Conservation (phyloP, 2,113 vertebrate species). For the Herpetotheres cachinnans region DNA sequence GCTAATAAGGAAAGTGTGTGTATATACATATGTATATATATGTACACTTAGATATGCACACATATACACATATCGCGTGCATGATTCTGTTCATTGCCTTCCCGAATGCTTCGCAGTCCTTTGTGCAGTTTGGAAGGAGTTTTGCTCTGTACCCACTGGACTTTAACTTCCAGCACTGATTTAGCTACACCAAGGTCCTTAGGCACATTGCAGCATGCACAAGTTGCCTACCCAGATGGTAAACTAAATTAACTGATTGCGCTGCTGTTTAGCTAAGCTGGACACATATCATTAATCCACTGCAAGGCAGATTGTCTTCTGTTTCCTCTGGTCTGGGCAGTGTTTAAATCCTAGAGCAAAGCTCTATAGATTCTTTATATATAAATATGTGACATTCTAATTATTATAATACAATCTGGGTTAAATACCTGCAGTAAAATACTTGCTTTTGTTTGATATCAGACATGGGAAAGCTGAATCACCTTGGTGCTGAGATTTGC, state of each 20-base stretch:
- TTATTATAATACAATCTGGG: not conserved
- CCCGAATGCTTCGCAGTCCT: not conserved
- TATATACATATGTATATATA: not conserved
- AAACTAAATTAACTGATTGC: not conserved
- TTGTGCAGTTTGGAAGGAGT: not conserved
- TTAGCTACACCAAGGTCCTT: not conserved
- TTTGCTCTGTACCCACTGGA: not conserved
- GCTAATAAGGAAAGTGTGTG: not conserved
- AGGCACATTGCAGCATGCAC: not conserved
- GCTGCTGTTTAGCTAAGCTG: not conserved
- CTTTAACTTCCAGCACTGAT: not conserved
- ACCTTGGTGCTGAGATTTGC: not conserved
- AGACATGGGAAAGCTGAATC: not conserved
- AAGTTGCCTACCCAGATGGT: not conserved
- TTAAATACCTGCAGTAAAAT: not conserved
- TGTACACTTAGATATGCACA: not conserved
- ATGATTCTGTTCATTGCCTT: not conserved
- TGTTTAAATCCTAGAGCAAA: not conserved
- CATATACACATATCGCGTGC: rapidly evolving
- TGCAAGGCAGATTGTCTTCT: not conserved
- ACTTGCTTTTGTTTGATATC: not conserved
- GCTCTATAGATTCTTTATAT: not conserved
- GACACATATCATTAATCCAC: not conserved
- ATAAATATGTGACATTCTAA: not conserved
- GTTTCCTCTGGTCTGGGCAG: not conserved